Evolutionary conservation across 1,140 invertebrate species (phyloP).

Genomic region (Aphaenogaster ashmeadi): DNA sequence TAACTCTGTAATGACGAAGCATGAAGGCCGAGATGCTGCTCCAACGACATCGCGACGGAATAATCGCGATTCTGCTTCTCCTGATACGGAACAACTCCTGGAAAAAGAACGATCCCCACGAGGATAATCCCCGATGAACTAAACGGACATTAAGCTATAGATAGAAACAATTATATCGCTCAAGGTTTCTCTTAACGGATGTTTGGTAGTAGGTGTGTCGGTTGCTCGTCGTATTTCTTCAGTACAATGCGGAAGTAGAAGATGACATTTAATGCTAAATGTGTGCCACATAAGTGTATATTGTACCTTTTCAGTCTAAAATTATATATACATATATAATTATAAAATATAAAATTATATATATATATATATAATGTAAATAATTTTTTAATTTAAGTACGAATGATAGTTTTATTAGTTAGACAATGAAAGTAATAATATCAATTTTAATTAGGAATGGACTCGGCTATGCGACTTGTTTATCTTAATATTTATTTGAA

Average conservation of each 20-base stretch:
- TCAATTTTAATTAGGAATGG: no score
- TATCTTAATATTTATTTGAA: no score
- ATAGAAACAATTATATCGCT: neutral
- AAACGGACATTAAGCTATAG: neutral
- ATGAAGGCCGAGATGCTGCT: conserved; percentile 21
- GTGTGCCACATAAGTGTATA: neutral
- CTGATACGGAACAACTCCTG: conserved; percentile 15
- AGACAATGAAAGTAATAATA: no score
- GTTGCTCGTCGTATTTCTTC: neutral
- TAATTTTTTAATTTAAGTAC: no score
- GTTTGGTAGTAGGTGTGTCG: neutral
- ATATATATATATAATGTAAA: no score
- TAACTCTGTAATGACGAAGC: conserved; percentile 12
- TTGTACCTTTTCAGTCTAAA: neutral
- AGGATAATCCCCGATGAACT: conserved; percentile 34
- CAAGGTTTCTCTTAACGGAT: neutral
- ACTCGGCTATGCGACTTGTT: no score
- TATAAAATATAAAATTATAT: no score
- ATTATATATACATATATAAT: neutral
- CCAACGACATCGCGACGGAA: neutral
- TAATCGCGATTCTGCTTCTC: conserved; percentile 16
- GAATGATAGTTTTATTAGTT: no score
- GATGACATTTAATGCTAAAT: neutral
- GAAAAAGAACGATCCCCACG: conserved; percentile 29
- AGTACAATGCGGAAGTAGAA: neutral